Percentiles rank a stretch among this genome's conserved stretches.
Evolutionary conservation across 2,888 invertebrate genomes (phyloP).

Genomic region (Sialis fuliginosa): DNA sequence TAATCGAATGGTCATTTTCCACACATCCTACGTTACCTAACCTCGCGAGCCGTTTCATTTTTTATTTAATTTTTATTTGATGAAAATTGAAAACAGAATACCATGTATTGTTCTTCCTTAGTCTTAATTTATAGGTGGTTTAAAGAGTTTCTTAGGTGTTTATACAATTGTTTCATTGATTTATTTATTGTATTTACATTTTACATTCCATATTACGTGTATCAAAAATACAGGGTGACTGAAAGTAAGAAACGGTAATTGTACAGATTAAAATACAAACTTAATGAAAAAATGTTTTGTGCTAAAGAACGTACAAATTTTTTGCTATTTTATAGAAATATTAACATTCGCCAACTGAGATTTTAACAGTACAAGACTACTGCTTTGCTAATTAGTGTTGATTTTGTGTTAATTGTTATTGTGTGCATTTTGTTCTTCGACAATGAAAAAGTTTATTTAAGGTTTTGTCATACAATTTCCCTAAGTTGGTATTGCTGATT

Average conservation of each 20-base stretch:
- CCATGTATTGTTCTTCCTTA: conserved; percentile 23
- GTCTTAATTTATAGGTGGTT: conserved; percentile 8
- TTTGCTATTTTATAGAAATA: too few relatives aligned
- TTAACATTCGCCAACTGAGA: too few relatives aligned
- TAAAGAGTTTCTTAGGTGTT: neutral
- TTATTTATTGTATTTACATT: neutral
- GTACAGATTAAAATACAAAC: too few relatives aligned
- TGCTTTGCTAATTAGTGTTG: too few relatives aligned
- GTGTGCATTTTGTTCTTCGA: too few relatives aligned
- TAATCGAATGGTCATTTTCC: neutral
- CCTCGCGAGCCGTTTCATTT: neutral
- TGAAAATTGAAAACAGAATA: conserved; percentile 12
- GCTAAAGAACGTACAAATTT: too few relatives aligned
- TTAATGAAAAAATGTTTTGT: too few relatives aligned
- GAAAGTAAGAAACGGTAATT: neutral
- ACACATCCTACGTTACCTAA: neutral
- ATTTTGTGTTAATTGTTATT: too few relatives aligned
- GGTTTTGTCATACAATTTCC: too few relatives aligned
- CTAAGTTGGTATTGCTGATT: too few relatives aligned
- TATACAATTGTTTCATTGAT: neutral
- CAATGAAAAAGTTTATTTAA: too few relatives aligned
- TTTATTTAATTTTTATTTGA: neutral
- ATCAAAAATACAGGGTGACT: neutral
- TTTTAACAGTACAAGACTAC: too few relatives aligned
- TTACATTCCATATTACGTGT: neutral